Conservation (phyloP, 2,113 vertebrate genomes). For the Menura novaehollandiae region DNA sequence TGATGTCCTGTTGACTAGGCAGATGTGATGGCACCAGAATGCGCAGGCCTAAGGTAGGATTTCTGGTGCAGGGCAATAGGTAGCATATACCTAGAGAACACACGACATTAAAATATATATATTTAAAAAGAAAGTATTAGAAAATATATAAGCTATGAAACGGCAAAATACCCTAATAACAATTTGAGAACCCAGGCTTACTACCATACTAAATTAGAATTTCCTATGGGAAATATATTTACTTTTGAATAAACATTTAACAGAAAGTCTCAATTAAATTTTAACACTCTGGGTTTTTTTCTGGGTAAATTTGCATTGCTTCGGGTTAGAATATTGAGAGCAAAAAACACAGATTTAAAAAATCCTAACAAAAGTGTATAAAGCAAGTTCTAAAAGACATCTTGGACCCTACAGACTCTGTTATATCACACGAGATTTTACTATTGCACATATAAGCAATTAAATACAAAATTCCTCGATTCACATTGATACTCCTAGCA, state of each 20-base stretch:
- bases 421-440: not conserved
- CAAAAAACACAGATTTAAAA: not conserved
- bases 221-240: not conserved
- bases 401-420: not conserved
- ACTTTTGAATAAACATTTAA: not conserved
- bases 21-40: not conserved
- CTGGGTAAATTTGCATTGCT: not conserved
- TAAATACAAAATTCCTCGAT: conserved; percentile 36
- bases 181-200: not conserved
- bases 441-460: not conserved
- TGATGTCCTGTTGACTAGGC: not conserved
- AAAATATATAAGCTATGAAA: not conserved
- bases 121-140: not conserved
- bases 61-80: not conserved
- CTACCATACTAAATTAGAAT: not conserved
- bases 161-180: not conserved
- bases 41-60: not conserved
- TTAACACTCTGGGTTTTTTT: not conserved
- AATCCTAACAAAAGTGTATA: not conserved
- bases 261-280: not conserved
- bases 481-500: conserved; percentile 19
- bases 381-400: not conserved
- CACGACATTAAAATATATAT: not conserved
- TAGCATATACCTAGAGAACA: not conserved
- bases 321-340: not conserved